Percentiles rank a stretch among this genome's conserved stretches.
phyloP scores from a whole-genome alignment of 2,888 invertebrate genomes.

The Mesoligia furuncula region DNA sequence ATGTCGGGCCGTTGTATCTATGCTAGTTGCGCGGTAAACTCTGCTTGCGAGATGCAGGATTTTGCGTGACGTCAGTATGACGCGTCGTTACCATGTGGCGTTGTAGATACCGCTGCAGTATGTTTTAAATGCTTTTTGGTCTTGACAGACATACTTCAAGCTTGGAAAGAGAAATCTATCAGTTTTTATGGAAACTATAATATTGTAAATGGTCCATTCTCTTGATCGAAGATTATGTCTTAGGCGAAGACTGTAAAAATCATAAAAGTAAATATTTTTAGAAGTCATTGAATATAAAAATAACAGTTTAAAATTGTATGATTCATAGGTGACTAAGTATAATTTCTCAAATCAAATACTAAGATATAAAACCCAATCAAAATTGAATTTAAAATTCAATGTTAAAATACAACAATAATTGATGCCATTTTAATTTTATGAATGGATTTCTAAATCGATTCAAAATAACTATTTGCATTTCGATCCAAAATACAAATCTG shows the following conservation, averaged over 20 bases:
- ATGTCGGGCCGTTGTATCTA: too few relatives aligned
- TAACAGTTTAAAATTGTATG: neutral
- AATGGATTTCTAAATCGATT: slow-evolving; percentile 50
- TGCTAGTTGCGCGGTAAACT: too few relatives aligned
- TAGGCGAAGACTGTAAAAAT: neutral
- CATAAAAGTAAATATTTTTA: neutral
- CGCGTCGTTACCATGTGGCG: too few relatives aligned
- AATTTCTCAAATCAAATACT: slow-evolving; percentile 28
- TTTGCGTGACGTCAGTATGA: too few relatives aligned
- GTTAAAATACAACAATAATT: slow-evolving; percentile 45
- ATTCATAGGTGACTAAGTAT: neutral
- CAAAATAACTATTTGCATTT: slow-evolving; percentile 32
- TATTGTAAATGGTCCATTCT: neutral
- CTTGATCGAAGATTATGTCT: neutral
- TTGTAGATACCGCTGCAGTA: too few relatives aligned
- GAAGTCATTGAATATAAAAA: neutral
- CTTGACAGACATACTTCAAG: neutral
- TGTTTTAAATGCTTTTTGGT: neutral
- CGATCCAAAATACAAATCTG: slow-evolving; percentile 25
- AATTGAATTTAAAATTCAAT: slow-evolving; percentile 32
- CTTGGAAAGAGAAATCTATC: neutral
- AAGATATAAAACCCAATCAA: slow-evolving; percentile 39
- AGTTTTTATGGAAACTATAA: neutral
- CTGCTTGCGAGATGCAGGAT: too few relatives aligned
- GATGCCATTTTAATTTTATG: slow-evolving; percentile 38